Evolutionary conservation across 30 jellyfish, hydroid and myxozoan species (phyloP).

Genomic region (Nemopilema nomurai): DNA sequence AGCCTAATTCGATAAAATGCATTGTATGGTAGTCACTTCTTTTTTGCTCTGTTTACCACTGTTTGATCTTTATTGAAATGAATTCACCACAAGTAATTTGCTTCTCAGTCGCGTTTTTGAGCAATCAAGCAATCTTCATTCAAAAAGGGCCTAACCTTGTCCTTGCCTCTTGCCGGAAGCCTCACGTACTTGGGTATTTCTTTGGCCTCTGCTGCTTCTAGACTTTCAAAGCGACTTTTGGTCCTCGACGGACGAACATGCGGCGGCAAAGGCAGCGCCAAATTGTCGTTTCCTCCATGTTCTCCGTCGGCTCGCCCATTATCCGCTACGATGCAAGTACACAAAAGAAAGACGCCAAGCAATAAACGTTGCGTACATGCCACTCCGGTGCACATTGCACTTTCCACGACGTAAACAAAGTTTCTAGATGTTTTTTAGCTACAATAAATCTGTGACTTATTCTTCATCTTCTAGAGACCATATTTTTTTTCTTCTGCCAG

Average conservation of each 20-base stretch:
- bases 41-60: too few species aligned
- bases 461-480: neutral
- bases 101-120: too few species aligned
- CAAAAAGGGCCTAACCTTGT: slow-evolving; percentile 27
- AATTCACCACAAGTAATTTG: too few species aligned
- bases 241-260: slow-evolving; percentile 6
- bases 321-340: neutral
- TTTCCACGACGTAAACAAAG: neutral
- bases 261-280: slow-evolving; percentile 46
- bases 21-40: too few species aligned
- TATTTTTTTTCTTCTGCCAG: neutral
- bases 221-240: neutral
- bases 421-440: too few species aligned
- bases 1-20: too few species aligned
- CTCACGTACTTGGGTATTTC: slow-evolving; percentile 25
- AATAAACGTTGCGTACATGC: neutral
- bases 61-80: too few species aligned
- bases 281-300: neutral
- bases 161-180: slow-evolving; percentile 27
- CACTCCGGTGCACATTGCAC: neutral
- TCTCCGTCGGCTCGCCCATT: neutral
- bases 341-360: neutral
- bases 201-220: neutral
- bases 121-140: too few species aligned
- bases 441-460: too few species aligned